A percentile compares a stretch with the other conserved stretches of the same genome.
Conservation (phyloP, 2,888 invertebrate species). For the Sesia bembeciformis region DNA sequence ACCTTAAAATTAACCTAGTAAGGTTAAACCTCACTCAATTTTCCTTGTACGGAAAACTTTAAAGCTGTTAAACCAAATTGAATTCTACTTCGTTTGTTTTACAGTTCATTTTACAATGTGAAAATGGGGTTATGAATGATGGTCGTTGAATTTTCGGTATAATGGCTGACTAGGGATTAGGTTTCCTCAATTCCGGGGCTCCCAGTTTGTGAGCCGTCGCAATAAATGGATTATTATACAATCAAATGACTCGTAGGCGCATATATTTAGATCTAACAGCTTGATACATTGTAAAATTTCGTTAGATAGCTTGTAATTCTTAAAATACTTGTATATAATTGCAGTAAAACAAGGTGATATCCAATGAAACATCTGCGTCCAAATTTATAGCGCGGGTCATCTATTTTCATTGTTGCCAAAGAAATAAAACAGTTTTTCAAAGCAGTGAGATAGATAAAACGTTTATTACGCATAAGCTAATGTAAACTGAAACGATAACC, state of each 20-base stretch:
- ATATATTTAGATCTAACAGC: too few species aligned
- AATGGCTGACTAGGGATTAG: slow-evolving; percentile 67
- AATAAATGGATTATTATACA: slow-evolving; percentile 65
- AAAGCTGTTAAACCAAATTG: slow-evolving; percentile 20
- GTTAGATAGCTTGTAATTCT: too few species aligned
- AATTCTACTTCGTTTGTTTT: slow-evolving; percentile 31
- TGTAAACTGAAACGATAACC: too few species aligned
- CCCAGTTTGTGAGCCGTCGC: slow-evolving; percentile 46
- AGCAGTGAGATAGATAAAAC: too few species aligned
- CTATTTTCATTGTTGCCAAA: too few species aligned
- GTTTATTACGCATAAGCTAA: too few species aligned
- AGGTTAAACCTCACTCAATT: slow-evolving; percentile 56
- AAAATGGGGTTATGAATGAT: slow-evolving; percentile 37
- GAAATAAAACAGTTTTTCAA: too few species aligned
- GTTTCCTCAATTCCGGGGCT: slow-evolving; percentile 54
- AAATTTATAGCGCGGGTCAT: too few species aligned
- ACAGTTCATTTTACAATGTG: slow-evolving; percentile 31
- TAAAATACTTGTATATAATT: too few species aligned
- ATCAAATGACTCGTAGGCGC: slow-evolving; percentile 35
- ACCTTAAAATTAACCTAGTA: slow-evolving; percentile 47
- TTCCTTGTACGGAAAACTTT: slow-evolving; percentile 31
- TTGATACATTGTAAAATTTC: too few species aligned
- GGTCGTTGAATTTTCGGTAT: slow-evolving; percentile 57
- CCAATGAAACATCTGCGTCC: too few species aligned
- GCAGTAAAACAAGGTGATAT: too few species aligned